Evolutionary conservation across 2,888 invertebrate genomes (phyloP).

Genomic region (Limenitis arthemis): DNA sequence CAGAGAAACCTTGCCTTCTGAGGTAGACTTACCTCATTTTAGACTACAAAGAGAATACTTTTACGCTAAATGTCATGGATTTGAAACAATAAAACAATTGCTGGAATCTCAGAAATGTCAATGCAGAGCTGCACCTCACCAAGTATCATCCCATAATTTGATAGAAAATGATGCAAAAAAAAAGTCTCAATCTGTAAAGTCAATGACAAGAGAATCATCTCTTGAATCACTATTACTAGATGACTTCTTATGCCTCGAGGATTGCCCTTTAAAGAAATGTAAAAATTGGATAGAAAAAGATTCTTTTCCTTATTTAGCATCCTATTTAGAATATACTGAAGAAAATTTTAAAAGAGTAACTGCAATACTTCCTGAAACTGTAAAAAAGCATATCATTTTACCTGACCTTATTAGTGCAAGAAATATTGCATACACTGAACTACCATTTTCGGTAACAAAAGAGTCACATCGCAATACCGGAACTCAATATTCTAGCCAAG

Average conservation of each 20-base stretch:
- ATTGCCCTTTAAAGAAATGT: slow-evolving; percentile 26
- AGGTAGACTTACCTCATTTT: slow-evolving; percentile 47
- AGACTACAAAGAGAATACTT: slow-evolving; percentile 47
- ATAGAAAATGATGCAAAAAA: slow-evolving; percentile 15
- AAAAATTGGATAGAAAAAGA: slow-evolving; percentile 21
- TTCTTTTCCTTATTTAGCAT: slow-evolving; percentile 40
- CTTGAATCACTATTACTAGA: slow-evolving; percentile 42
- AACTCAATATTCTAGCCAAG: slow-evolving; percentile 57
- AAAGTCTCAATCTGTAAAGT: neutral
- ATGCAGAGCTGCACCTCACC: slow-evolving; percentile 29
- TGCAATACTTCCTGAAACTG: slow-evolving; percentile 34
- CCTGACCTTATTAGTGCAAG: slow-evolving; percentile 37
- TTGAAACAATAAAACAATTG: slow-evolving; percentile 45
- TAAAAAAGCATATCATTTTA: slow-evolving; percentile 13
- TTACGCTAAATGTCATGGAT: slow-evolving; percentile 58
- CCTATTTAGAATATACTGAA: slow-evolving; percentile 51
- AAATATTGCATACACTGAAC: slow-evolving; percentile 33
- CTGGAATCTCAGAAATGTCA: slow-evolving; percentile 47
- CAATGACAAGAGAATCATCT: slow-evolving; percentile 36
- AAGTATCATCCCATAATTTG: slow-evolving; percentile 10
- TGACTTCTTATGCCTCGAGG: slow-evolving; percentile 32
- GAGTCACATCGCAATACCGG: slow-evolving; percentile 39
- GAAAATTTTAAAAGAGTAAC: slow-evolving; percentile 46
- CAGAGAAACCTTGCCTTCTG: slow-evolving; percentile 46
- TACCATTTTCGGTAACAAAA: slow-evolving; percentile 46